These are phyloP conservation scores for Telenomus remus DNA, from an alignment of 1,140 invertebrate genomes.

Conservation along the genomic window DNA sequence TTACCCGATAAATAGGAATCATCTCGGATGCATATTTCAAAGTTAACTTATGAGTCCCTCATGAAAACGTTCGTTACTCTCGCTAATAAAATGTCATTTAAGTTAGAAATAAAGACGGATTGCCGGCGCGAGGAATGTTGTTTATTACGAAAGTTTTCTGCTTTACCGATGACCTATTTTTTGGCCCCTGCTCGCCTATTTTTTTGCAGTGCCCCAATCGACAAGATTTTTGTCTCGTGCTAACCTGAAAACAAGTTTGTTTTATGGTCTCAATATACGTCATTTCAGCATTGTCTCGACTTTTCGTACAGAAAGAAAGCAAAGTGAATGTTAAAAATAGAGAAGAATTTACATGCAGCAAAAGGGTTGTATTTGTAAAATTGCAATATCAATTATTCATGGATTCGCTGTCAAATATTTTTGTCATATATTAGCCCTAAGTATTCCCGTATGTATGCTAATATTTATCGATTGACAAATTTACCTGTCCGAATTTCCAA, in stretches of 20 bases:
- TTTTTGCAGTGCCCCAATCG: conserved; percentile 14
- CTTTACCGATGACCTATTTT: conserved; percentile 39
- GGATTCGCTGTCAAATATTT: conserved; percentile 6
- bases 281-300: conserved; percentile 43
- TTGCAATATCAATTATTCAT: conserved; percentile 31
- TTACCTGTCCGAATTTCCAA: conserved; percentile 1
- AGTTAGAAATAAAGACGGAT: conserved; percentile 64
- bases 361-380: conserved; percentile 43
- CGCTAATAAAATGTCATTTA: conserved; percentile 62
- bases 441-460: conserved; percentile 3
- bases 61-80: conserved; percentile 63
- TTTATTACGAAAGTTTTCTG: conserved; percentile 44
- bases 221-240: conserved; percentile 15
- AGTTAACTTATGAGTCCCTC: conserved; percentile 67
- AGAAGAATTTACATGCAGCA: neutral
- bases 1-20: conserved; percentile 14
- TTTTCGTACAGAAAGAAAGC: conserved; percentile 2
- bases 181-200: neutral
- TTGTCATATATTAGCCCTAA: conserved; percentile 2
- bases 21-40: conserved; percentile 32
- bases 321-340: conserved; percentile 12
- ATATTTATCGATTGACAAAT: conserved; percentile 13
- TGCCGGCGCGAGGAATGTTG: conserved; percentile 33
- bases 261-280: conserved; percentile 24
- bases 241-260: conserved; percentile 24